phyloP scores from a whole-genome alignment of 2,888 invertebrate species.

The Drosophila meridionalis region DNA sequence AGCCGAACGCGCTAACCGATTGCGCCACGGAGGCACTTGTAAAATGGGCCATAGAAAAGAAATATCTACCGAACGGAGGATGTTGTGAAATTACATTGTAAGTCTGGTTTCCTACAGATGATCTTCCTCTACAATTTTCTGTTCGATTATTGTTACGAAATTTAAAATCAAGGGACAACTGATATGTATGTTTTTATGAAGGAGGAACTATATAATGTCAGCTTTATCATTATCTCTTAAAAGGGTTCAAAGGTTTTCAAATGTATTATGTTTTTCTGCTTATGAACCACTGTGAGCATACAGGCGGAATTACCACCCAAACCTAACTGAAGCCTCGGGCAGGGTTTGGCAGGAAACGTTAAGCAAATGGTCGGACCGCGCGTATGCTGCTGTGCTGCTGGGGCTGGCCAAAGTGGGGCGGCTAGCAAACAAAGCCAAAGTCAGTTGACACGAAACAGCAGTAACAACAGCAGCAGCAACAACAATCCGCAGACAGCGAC shows the following conservation, averaged over 20 bases:
- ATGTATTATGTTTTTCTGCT: slow-evolving; percentile 6
- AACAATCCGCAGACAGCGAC: slow-evolving; percentile 40
- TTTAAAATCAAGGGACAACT: not conserved
- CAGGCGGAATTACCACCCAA: slow-evolving; percentile 50
- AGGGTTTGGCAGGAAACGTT: slow-evolving; percentile 73
- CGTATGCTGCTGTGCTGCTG: slow-evolving; percentile 24
- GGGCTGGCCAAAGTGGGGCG: slow-evolving; percentile 66
- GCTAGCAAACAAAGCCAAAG: slow-evolving; percentile 66
- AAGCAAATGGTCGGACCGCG: slow-evolving; percentile 56
- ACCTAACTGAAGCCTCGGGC: slow-evolving; percentile 43
- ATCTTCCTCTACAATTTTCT: too few relatives aligned
- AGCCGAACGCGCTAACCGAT: slow-evolving; percentile 99
- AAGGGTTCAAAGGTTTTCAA: not conserved
- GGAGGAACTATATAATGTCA: not conserved
- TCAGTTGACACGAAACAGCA: slow-evolving; percentile 72
- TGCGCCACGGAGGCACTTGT: slow-evolving; percentile 91
- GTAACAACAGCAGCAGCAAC: slow-evolving; percentile 36
- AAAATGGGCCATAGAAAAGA: too few relatives aligned
- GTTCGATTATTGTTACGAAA: too few relatives aligned
- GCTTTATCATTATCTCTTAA: too few relatives aligned
- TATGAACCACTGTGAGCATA: slow-evolving; percentile 43
- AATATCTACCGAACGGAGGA: not conserved
- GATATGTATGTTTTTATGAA: not conserved
- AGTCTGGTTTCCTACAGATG: not conserved
- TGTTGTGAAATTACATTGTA: not conserved